Percentiles rank a stretch among this genome's conserved stretches.
Evolutionary conservation across 2,888 invertebrate species (phyloP).

Genomic region (Cephus runcator): DNA sequence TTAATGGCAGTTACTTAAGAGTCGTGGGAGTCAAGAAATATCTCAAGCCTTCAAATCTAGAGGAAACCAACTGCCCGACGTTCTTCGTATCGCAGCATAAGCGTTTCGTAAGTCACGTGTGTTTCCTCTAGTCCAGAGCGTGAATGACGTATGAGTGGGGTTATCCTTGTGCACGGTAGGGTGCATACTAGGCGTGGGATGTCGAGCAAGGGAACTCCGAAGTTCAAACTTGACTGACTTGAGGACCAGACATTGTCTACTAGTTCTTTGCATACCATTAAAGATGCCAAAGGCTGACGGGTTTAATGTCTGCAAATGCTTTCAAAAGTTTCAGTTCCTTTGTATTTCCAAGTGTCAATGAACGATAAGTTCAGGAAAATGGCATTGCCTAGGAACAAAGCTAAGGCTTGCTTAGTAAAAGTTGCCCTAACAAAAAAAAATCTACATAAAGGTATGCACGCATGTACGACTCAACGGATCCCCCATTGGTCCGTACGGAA

Average conservation of each 20-base stretch:
- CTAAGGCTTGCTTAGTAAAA: background rate
- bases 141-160: background rate
- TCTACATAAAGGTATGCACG: background rate
- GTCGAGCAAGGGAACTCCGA: background rate
- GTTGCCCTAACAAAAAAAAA: background rate
- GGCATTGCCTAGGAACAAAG: background rate
- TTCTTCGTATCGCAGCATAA: background rate
- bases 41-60: background rate
- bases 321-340: background rate
- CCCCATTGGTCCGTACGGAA: slow-evolving; percentile 21
- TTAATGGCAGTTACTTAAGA: background rate
- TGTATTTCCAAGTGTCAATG: background rate
- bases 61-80: background rate
- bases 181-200: background rate
- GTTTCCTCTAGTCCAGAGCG: background rate
- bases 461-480: slow-evolving; percentile 11
- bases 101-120: background rate
- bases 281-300: background rate
- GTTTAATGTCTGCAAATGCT: background rate
- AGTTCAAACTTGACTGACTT: background rate
- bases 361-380: background rate
- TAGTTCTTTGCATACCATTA: background rate
- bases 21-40: background rate
- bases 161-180: background rate
- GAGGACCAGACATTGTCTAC: background rate